A percentile compares a stretch with the other conserved stretches of the same genome.
Evolutionary conservation across 2,113 vertebrate species (phyloP).

Genomic region (Chaetodon auriga): DNA sequence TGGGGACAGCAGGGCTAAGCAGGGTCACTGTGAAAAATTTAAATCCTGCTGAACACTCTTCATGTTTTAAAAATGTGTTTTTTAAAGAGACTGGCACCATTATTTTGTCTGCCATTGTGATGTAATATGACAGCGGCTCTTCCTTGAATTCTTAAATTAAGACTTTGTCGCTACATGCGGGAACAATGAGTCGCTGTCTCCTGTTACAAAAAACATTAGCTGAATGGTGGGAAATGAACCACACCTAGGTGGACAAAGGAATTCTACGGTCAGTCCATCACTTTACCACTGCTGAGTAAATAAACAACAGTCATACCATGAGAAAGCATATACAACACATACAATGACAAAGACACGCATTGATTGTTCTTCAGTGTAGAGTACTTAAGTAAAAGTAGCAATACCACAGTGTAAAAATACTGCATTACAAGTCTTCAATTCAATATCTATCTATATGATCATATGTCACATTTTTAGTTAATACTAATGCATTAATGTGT

Average conservation of each 20-base stretch:
- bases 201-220: slow-evolving; percentile 54
- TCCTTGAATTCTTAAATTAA: slow-evolving; percentile 59
- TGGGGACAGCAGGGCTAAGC: slow-evolving; percentile 15
- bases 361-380: neutral
- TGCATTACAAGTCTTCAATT: neutral
- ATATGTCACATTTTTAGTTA: neutral
- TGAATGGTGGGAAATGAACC: slow-evolving; percentile 76
- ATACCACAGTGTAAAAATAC: neutral
- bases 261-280: slow-evolving; percentile 57
- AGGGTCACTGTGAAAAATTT: slow-evolving; percentile 4
- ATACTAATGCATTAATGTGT: neutral
- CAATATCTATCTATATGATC: neutral
- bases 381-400: neutral
- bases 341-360: slow-evolving; percentile 8
- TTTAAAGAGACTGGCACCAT: neutral
- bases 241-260: slow-evolving; percentile 68
- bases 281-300: slow-evolving; percentile 59
- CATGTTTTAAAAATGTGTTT: slow-evolving; percentile 12
- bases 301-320: slow-evolving; percentile 42
- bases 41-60: neutral
- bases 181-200: slow-evolving; percentile 66
- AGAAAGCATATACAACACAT: slow-evolving; percentile 22
- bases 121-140: neutral
- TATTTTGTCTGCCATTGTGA: slow-evolving; percentile 14
- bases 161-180: neutral